Evolutionary conservation across 2,888 invertebrate species (phyloP), one percentile per base, ranked within the genome.

Genomic region (Andrena chrysosceles): DNA sequence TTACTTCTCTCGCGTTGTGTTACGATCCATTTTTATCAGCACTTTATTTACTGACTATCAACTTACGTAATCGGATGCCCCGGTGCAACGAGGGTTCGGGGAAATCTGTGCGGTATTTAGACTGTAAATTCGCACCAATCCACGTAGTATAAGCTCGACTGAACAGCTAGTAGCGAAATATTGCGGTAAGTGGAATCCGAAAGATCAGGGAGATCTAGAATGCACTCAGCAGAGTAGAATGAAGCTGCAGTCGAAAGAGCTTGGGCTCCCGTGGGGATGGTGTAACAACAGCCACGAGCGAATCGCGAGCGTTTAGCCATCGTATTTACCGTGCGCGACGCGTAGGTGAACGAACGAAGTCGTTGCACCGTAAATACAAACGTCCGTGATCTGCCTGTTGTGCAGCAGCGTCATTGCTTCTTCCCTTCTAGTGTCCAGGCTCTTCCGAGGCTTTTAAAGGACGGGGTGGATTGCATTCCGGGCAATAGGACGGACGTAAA

Each of bases 391-490:
- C 56, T 42, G 42, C 54, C 35, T 64, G 42, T 63, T 35, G 29
- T 64, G 31, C 56, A 3, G 56, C 56, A n/a, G n/a, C 67, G 42
- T 60, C 52, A 42, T 42, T 35, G 26, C 26, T 33, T 76, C 64
- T 69, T 63, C 54, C 56, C 48, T 48, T 10, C 31, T 20, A 64
- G 13, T 35, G 60, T 78, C 49, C 64, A 52, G 23, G 7, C 63
- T 68, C 31, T 69, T 31, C 33, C 68, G 26, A 35, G 1, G 63
- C 77, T 56, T 79, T 79, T 64, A 71, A 52, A 62, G 26, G 16
- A n/a, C 8, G 26, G n/a, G 31, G 7, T 56, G 42, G 29, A 79
- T 77, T 49, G 49, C 63, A 63, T 63, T 77, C 63, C 23, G n/a
- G 31, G 33, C 35, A 31, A 35, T 33, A 68, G 20, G 5, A 33